A percentile compares a stretch with the other conserved stretches of the same genome.
These are phyloP conservation scores for Timema podura DNA, from an alignment of 2,888 invertebrate species.

Conservation along the genomic window DNA sequence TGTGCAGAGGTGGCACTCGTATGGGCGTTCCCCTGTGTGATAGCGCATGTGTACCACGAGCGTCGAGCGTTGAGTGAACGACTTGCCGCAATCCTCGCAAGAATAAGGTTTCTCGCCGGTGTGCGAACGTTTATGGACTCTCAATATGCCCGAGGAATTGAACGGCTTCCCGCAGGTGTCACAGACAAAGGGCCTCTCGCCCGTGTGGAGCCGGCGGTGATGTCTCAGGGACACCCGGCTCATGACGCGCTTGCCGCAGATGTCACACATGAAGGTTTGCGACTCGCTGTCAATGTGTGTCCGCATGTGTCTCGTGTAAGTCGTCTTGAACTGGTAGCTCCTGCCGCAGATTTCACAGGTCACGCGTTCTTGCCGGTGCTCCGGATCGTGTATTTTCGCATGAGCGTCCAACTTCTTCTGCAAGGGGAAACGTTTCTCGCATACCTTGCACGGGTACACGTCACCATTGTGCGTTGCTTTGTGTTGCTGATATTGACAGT, in stretches of 20 bases:
- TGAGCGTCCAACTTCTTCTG: conserved; percentile 40
- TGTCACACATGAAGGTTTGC: conserved; percentile 24
- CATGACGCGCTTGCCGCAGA: conserved; percentile 27
- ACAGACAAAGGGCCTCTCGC: conserved; percentile 22
- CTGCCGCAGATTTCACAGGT: conserved; percentile 38
- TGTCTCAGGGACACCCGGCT: conserved; percentile 21
- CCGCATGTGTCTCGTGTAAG: conserved; percentile 39
- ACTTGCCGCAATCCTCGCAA: conserved; percentile 49
- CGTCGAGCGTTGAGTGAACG: conserved; percentile 51
- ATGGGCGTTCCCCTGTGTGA: conserved; percentile 43
- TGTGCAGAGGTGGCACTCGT: conserved; percentile 23
- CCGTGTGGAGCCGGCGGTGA: conserved; percentile 21
- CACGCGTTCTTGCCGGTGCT: conserved; percentile 23
- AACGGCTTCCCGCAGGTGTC: conserved; percentile 24
- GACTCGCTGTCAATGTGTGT: conserved; percentile 35
- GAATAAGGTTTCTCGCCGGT: conserved; percentile 50
- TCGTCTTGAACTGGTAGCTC: conserved; percentile 38
- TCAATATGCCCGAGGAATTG: conserved; percentile 15
- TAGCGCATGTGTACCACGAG: conserved; percentile 50
- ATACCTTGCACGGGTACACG: conserved; percentile 19
- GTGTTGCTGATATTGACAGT: conserved; percentile 35
- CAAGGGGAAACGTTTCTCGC: conserved; percentile 36
- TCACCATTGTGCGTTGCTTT: conserved; percentile 15
- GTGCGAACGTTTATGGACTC: conserved; percentile 26
- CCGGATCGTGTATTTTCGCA: conserved; percentile 14